Conservation (phyloP, 2,113 vertebrate genomes). For the Coryphaenoides rupestris region DNA sequence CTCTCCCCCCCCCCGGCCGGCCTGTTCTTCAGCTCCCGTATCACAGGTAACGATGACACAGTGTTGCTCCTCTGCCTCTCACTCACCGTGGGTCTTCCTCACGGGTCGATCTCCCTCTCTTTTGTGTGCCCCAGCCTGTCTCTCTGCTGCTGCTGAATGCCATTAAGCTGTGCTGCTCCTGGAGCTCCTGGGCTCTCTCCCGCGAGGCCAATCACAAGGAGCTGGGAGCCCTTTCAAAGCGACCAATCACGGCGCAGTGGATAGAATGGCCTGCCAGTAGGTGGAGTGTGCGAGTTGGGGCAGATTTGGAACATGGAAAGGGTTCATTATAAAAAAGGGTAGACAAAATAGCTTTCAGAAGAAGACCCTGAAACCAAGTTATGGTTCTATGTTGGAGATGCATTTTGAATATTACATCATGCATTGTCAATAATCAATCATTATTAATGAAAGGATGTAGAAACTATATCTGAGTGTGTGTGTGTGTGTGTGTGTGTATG, state of each 20-base stretch:
- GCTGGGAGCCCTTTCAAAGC: constrained; percentile 10
- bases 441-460: not conserved
- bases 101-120: not conserved
- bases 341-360: not conserved
- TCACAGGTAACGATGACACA: too few relatives aligned
- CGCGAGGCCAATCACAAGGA: constrained; percentile 49
- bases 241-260: constrained; percentile 41
- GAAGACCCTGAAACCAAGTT: too few relatives aligned
- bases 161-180: constrained; percentile 49
- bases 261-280: constrained; percentile 23
- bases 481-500: not conserved
- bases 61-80: constrained; percentile 15
- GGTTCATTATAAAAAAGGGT: constrained; percentile 6
- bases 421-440: too few relatives aligned
- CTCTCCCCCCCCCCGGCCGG: too few relatives aligned
- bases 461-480: constrained; percentile 44
- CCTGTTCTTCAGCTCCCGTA: not conserved
- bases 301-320: constrained; percentile 16
- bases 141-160: constrained; percentile 27
- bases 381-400: too few relatives aligned
- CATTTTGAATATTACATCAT: too few relatives aligned
- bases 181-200: constrained; percentile 45
- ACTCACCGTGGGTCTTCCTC: not conserved
- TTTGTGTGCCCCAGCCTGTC: constrained; percentile 19
- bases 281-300: constrained; percentile 42